Base-by-base conservation (phyloP, 1,140 invertebrate genomes). In the Drosophila subobscura region DNA sequence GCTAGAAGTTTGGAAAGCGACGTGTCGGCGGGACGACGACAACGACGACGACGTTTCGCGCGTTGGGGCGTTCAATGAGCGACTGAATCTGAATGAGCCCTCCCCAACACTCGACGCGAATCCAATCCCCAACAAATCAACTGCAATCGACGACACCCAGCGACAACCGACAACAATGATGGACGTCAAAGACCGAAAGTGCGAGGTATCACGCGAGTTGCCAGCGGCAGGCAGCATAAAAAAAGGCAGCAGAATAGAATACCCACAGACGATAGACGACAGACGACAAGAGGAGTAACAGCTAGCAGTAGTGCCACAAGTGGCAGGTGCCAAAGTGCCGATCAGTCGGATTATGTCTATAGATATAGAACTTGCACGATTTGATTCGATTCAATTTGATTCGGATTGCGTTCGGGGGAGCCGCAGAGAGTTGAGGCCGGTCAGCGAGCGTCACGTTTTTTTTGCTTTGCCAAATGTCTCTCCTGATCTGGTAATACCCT, bases 291-390 rank as follows among this genome's bases (percentile, higher is more conserved):
- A 73, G 67, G 22, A 60, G 40, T 29, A 60, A 60, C 16, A 41
- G 25, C 54, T 44, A 58, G 16, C 16, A 20, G 16, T 20, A 20
- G 42, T 68, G 41, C 67, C 72, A 50, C 67, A 61, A 72, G 52
- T 73, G 58, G 51, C 63, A 66, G 83, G 74, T 81, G 79, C 79
- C 79, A 83, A 83, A 85, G 50, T 86, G 81, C 70, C 81, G 81
- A 85, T 86, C 81, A 70, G 68, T 59, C 64, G 77, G 63, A 53
- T 84, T 65, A 58, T 52, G 58, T 64, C 58, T 56, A 55, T 51
- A 51, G 22, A 58, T 53, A 20, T 46, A 67, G 37, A 23, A 37
- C 42, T 57, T 63, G 12, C 27, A 53, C 40, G 16, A 55, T 16
- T 51, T 29, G 25, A 50, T 66, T 66, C 27, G 25, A 16, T 52